Conservation (phyloP, 2,797 vertebrate genomes). For the Enoplosus armatus region DNA sequence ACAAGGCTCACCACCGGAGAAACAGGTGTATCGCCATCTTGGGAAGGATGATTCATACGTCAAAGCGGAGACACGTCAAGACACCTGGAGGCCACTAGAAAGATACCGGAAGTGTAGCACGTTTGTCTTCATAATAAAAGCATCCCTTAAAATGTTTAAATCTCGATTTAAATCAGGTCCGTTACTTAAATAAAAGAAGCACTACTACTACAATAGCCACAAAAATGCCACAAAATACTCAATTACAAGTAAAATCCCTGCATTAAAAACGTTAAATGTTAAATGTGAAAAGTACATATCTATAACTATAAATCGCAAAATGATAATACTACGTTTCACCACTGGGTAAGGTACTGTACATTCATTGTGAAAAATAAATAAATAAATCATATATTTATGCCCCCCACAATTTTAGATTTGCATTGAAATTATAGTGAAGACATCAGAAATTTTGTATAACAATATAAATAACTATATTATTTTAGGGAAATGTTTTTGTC, state of each 20-base stretch:
- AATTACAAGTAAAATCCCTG: background rate
- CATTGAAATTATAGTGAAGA: no score
- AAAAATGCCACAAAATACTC: no score
- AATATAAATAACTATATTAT: background rate
- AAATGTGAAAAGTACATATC: background rate
- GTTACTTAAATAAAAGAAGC: background rate
- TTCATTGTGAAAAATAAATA: background rate
- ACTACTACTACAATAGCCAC: no score
- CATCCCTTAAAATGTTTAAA: background rate
- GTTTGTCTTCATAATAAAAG: conserved; percentile 58
- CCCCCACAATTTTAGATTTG: background rate
- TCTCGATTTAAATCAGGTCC: no score
- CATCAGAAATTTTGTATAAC: background rate
- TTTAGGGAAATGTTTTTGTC: background rate
- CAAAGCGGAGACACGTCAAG: conserved; percentile 51
- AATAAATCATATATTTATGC: no score
- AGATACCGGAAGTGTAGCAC: background rate
- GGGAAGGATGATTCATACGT: conserved; percentile 73
- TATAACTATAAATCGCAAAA: background rate
- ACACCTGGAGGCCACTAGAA: rapidly evolving
- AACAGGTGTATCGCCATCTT: conserved; percentile 84
- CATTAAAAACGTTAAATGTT: background rate
- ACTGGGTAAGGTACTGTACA: background rate
- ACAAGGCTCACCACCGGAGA: conserved; percentile 19
- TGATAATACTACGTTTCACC: background rate